phyloP scores from a whole-genome alignment of 2,888 invertebrate species.

The Steinernema hermaphroditum region DNA sequence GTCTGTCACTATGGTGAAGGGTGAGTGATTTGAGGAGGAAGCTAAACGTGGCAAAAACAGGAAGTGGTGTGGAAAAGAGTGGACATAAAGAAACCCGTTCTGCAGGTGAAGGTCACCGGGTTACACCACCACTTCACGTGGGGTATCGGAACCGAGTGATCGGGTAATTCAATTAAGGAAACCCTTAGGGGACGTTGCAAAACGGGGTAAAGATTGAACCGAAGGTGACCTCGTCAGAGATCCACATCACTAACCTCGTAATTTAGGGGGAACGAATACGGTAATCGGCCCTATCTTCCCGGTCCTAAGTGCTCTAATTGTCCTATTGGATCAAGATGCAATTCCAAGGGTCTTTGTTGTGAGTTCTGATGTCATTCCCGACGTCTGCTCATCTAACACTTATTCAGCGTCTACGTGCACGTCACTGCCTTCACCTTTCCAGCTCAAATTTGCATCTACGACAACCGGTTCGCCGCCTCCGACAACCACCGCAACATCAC shows the following conservation, averaged over 20 bases:
- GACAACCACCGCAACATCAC: neutral
- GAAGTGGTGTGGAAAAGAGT: neutral
- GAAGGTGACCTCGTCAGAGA: too few species aligned
- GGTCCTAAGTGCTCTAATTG: conserved; percentile 27
- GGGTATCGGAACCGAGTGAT: neutral
- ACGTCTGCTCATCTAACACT: neutral
- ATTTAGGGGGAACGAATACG: conserved; percentile 27
- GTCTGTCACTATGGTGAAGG: conserved; percentile 43
- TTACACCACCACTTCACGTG: neutral
- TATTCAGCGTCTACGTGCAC: conserved; percentile 3
- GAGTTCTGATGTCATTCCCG: neutral
- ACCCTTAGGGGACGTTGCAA: neutral
- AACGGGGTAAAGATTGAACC: neutral
- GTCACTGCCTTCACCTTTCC: neutral
- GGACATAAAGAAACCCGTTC: neutral
- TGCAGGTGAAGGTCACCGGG: neutral
- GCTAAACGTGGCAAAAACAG: neutral
- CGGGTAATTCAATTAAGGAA: neutral
- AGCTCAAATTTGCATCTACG: neutral
- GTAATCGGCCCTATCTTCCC: conserved; percentile 4
- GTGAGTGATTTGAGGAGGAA: conserved; percentile 17
- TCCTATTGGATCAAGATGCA: neutral
- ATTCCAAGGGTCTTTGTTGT: conserved; percentile 29
- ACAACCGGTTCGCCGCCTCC: neutral
- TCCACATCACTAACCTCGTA: neutral